phyloP scores from a whole-genome alignment of 2,797 vertebrate genomes.

The Ptychobarbus kaznakovi region DNA sequence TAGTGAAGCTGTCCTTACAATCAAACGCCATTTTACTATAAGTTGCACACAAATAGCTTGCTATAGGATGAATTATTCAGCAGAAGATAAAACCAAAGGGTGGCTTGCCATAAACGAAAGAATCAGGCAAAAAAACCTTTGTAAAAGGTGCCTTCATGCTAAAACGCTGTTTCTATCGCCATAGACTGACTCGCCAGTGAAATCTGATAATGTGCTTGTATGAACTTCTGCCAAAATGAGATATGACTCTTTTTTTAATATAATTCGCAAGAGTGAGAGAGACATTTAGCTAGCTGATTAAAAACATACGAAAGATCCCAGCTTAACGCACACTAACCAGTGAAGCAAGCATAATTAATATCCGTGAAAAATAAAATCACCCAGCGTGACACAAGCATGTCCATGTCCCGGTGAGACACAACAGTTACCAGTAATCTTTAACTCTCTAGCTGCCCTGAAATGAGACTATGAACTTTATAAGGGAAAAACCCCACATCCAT shows the following conservation, averaged over 20 bases:
- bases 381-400: background rate
- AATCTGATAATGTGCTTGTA: background rate
- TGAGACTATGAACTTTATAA: background rate
- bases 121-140: background rate
- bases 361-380: constrained; percentile 2
- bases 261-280: constrained; percentile 12
- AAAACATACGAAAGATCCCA: constrained; percentile 8
- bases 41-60: background rate
- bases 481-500: constrained; percentile 13
- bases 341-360: constrained; percentile 23
- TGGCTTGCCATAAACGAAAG: background rate
- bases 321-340: background rate
- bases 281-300: constrained; percentile 27
- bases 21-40: no score
- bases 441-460: background rate
- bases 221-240: background rate
- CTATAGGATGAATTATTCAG: background rate
- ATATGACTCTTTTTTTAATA: constrained; percentile 1
- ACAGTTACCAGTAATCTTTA: background rate
- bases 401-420: background rate
- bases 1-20: no score
- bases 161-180: background rate
- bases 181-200: background rate
- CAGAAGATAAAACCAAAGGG: background rate
- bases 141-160: background rate